A percentile compares a stretch with the other conserved stretches of the same genome.
Evolutionary conservation across 2,113 vertebrate species (phyloP).

Genomic region (Aldabrachelys gigantea): DNA sequence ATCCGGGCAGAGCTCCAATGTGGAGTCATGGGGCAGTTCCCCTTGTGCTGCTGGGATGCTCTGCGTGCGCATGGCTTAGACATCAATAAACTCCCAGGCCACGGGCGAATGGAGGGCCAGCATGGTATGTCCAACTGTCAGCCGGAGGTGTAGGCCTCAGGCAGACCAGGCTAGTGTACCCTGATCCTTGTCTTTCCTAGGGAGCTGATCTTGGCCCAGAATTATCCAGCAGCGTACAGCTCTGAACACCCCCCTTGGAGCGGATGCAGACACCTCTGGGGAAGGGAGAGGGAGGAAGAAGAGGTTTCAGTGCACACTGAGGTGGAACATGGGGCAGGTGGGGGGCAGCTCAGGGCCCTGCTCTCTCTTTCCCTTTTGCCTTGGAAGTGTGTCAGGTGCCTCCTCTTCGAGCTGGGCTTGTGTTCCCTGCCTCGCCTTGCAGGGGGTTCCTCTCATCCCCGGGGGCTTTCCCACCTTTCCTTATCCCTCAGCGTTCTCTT

Average conservation of each 20-base stretch:
- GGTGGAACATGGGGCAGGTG: neutral
- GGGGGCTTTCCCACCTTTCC: neutral
- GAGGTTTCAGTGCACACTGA: neutral
- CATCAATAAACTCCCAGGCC: too few species aligned
- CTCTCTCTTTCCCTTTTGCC: neutral
- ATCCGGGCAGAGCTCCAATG: neutral
- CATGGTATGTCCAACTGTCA: too few species aligned
- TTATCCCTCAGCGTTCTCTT: neutral
- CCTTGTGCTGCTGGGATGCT: neutral
- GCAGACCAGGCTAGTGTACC: neutral
- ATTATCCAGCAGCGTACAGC: neutral
- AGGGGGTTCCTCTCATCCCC: neutral
- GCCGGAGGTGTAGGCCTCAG: neutral
- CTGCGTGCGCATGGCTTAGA: too few species aligned
- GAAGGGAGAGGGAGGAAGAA: neutral
- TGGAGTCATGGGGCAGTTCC: too few species aligned
- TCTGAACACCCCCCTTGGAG: neutral
- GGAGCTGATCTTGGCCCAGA: neutral
- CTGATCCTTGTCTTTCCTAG: neutral
- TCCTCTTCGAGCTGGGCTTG: neutral
- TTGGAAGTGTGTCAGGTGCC: neutral
- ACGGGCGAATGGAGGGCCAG: too few species aligned
- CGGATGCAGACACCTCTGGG: neutral
- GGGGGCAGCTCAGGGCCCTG: neutral
- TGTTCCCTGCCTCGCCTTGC: neutral